Base-by-base conservation (phyloP, 2,113 vertebrate genomes). In the Chrysochloris asiatica region DNA sequence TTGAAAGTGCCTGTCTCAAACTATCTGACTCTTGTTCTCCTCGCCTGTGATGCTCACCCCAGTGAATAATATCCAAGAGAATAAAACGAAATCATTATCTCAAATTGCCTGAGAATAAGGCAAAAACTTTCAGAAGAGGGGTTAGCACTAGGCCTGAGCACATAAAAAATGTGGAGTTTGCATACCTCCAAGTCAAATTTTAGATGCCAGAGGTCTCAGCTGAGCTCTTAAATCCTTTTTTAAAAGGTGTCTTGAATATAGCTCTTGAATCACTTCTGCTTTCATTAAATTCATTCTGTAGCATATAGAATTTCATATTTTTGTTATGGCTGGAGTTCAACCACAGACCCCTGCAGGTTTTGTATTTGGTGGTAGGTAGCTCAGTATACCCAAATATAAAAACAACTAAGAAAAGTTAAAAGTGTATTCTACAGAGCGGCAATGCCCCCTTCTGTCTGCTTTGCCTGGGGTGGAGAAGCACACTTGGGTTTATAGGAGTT, bases 361-460 rank as follows among this genome's bases (percentile, higher is more conserved):
- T 89, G 83, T 48, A 54, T 26, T 41, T 61, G 63, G 21, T 80
- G 52, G 61, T 73, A 88, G 52, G 61, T 73, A 88, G 19, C 76
- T 92, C 52, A 79, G 61, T 36, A 41, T 41, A 14, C 45, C 38
- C 50, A 73, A 92, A 77, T 47, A 72, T 17, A 83, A 91, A 86
- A 47, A 84, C 50, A 73, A 45, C 4, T 7, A 75, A 47, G 16
- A 85, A 56, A 72, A 77, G 22, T 2, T 3, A 19, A 13, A 8
- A 81, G 47, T 71, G 41, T 73, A 8, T 90, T 86, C 43, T 87
- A 43, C 13, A 89, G 92, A 41, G 54, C 81, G 86, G 83, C 83
- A 86, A 94, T 85, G 94, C 79, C 88, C 83, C 63, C 90, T 95
- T 83, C 94, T 92, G 88, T 92, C 83, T 84, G 85, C 77, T 94